Conservation (phyloP, 2,888 invertebrate genomes). For the Apodemia duryi region DNA sequence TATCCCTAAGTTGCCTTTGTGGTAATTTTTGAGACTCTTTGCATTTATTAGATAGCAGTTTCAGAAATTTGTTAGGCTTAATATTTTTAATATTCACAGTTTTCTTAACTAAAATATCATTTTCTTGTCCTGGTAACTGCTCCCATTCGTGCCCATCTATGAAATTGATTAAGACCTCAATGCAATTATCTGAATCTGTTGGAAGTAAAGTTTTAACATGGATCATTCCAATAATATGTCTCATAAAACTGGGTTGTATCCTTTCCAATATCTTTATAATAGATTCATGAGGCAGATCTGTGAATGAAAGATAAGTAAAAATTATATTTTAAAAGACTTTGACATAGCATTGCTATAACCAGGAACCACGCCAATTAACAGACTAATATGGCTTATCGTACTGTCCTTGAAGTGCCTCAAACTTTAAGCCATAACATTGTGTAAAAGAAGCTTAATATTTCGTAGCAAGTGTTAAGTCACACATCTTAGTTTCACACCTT, state of each 20-base stretch:
- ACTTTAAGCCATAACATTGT: too few relatives aligned
- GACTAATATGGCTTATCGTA: too few relatives aligned
- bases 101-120: conserved; percentile 25
- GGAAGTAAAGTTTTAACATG: conserved; percentile 44
- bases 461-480: too few relatives aligned
- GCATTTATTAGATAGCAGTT: conserved; percentile 42
- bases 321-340: too few relatives aligned
- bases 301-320: conserved; percentile 34
- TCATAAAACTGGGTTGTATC: conserved; percentile 60
- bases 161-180: conserved; percentile 46
- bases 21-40: conserved; percentile 20
- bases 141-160: conserved; percentile 45
- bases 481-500: too few relatives aligned
- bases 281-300: conserved; percentile 54
- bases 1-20: conserved; percentile 14
- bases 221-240: conserved; percentile 45
- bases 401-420: too few relatives aligned
- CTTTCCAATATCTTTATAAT: conserved; percentile 50
- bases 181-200: conserved; percentile 44
- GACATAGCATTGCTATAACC: too few relatives aligned
- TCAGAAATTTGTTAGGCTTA: conserved; percentile 40
- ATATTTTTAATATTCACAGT: conserved; percentile 33
- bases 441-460: too few relatives aligned
- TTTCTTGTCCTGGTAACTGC: conserved; percentile 35
- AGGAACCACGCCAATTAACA: too few relatives aligned